phyloP scores from a whole-genome alignment of 2,888 invertebrate species.

The Agonopterix heracliana region DNA sequence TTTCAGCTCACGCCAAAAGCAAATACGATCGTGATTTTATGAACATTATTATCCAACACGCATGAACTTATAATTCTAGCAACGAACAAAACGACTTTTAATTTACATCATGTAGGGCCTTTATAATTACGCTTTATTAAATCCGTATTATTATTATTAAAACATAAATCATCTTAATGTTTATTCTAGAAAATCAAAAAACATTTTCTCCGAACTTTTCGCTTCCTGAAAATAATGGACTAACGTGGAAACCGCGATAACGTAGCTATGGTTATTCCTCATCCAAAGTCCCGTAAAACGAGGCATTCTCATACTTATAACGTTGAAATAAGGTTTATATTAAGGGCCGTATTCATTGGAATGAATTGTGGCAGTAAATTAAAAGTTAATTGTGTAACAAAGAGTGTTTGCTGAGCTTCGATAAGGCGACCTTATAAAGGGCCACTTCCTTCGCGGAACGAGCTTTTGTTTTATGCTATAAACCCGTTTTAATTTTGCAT shows the following conservation, averaged over 20 bases:
- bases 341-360: no score
- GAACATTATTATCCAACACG: no score
- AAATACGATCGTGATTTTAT: no score
- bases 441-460: constrained; percentile 32
- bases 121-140: no score
- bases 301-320: no score
- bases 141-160: constrained; percentile 5
- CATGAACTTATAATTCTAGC: no score
- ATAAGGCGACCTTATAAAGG: constrained; percentile 36
- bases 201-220: constrained; percentile 27
- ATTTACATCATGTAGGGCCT: no score
- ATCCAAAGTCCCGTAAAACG: no score
- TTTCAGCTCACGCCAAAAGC: no score
- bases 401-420: constrained; percentile 39
- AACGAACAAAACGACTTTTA: no score
- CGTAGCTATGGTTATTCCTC: constrained; percentile 6
- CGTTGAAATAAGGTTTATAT: no score
- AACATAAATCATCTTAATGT: constrained; percentile 9
- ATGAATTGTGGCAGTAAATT: constrained; percentile 29
- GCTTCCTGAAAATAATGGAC: constrained; percentile 41
- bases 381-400: constrained; percentile 54
- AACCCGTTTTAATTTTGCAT: constrained; percentile 23
- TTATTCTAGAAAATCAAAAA: constrained; percentile 1
- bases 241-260: constrained; percentile 29
- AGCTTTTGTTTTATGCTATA: constrained; percentile 25